Evolutionary conservation across 2,888 invertebrate species (phyloP).

Genomic region (Laspeyria flexula): DNA sequence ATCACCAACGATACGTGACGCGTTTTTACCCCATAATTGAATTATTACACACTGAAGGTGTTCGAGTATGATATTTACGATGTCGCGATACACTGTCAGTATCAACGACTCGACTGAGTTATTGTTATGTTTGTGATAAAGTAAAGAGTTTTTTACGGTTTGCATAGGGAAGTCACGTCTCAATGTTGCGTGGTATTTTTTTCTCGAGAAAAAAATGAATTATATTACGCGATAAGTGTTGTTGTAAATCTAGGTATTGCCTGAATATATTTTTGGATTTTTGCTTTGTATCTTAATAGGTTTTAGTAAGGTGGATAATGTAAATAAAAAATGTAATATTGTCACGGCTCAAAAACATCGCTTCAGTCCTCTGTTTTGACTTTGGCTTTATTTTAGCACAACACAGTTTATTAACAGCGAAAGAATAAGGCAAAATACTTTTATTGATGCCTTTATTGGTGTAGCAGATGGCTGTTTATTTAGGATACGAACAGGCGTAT

Average conservation of each 20-base stretch:
- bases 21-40: constrained; percentile 76
- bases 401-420: background rate
- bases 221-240: constrained; percentile 18
- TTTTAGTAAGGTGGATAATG: too few species aligned
- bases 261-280: constrained; percentile 9
- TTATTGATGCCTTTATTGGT: constrained; percentile 1
- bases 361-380: background rate
- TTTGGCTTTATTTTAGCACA: background rate
- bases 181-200: constrained; percentile 28
- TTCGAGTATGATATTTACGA: constrained; percentile 61
- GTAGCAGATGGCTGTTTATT: constrained; percentile 25
- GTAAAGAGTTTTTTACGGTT: constrained; percentile 45
- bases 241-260: constrained; percentile 14
- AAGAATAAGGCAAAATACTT: background rate
- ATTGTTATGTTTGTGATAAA: constrained; percentile 50
- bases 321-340: background rate
- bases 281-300: background rate
- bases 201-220: constrained; percentile 33
- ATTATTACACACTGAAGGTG: constrained; percentile 71
- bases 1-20: constrained; percentile 70
- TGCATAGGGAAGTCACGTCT: constrained; percentile 29
- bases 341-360: background rate
- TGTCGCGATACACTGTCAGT: constrained; percentile 42
- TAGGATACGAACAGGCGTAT: constrained; percentile 38
- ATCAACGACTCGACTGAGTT: constrained; percentile 42